These are phyloP conservation scores for Porites australiensis DNA, from an alignment of 64 coral and sea anemone genomes.

Conservation along the genomic window DNA sequence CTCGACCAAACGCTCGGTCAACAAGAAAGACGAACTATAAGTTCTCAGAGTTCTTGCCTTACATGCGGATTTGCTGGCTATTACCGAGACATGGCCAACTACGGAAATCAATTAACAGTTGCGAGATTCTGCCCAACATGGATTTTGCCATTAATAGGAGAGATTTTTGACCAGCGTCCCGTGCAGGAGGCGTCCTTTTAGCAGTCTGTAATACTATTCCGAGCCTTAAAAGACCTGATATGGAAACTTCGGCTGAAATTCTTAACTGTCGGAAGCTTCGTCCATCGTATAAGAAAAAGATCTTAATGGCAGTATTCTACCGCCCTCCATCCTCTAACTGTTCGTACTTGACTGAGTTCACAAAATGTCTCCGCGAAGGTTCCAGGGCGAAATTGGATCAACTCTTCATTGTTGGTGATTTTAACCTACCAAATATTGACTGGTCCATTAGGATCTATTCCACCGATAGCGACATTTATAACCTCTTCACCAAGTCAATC, in stretches of 20 bases:
- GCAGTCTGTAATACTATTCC: slow-evolving; percentile 25
- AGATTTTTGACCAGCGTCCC: not conserved
- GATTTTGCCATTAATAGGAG: slow-evolving; percentile 46
- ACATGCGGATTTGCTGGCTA: no score
- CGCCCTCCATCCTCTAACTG: slow-evolving; percentile 47
- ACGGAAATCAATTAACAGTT: no score
- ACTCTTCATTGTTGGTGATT: slow-evolving; percentile 17
- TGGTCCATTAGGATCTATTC: not conserved
- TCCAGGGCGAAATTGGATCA: slow-evolving; percentile 49
- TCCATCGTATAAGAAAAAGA: slow-evolving; percentile 12
- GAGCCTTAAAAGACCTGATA: slow-evolving; percentile 14
- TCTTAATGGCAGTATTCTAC: slow-evolving; percentile 49
- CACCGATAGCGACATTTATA: not conserved
- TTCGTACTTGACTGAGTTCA: slow-evolving; percentile 34
- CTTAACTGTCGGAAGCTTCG: slow-evolving; percentile 43
- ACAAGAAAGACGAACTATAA: no score
- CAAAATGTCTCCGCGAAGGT: slow-evolving; percentile 20
- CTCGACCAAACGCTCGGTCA: no score
- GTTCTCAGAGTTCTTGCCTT: no score
- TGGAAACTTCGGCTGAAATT: slow-evolving; percentile 44
- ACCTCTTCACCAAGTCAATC: not conserved
- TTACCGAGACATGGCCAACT: no score
- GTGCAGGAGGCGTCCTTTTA: slow-evolving; percentile 35
- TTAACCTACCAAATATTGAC: slow-evolving; percentile 40
- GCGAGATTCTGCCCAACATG: no score